Evolutionary conservation across 2,888 invertebrate species (phyloP).

Genomic region (Trachelus stipa): DNA sequence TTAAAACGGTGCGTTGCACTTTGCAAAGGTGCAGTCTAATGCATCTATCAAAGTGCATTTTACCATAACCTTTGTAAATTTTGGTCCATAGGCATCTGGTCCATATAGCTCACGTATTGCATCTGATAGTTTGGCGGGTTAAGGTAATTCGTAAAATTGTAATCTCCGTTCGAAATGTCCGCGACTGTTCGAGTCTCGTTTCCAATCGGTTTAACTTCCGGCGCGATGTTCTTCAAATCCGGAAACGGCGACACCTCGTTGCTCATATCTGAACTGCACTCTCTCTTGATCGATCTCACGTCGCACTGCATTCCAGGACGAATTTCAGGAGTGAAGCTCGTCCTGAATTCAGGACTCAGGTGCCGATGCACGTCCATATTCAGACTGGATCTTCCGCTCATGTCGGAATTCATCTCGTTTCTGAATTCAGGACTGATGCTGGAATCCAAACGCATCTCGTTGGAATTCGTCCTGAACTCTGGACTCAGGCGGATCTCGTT

Average conservation of each 20-base stretch:
- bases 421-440: slow-evolving; percentile 46
- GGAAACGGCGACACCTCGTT: slow-evolving; percentile 41
- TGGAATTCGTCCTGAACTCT: slow-evolving; percentile 44
- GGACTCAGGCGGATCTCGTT: slow-evolving; percentile 49
- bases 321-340: slow-evolving; percentile 39
- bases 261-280: slow-evolving; percentile 42
- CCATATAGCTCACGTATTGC: slow-evolving; percentile 60
- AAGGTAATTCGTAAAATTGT: slow-evolving; percentile 51
- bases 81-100: slow-evolving; percentile 55
- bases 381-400: slow-evolving; percentile 37
- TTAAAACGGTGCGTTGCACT: background rate
- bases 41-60: slow-evolving; percentile 4
- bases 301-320: slow-evolving; percentile 29
- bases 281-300: slow-evolving; percentile 46
- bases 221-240: slow-evolving; percentile 39
- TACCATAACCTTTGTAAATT: slow-evolving; percentile 61
- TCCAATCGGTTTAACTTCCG: slow-evolving; percentile 34
- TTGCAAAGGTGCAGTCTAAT: background rate
- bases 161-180: slow-evolving; percentile 50
- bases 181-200: slow-evolving; percentile 46
- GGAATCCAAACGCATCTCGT: slow-evolving; percentile 44
- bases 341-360: slow-evolving; percentile 43
- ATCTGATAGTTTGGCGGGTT: slow-evolving; percentile 55
- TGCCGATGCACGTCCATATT: slow-evolving; percentile 43
- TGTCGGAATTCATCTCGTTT: slow-evolving; percentile 37